Evolutionary conservation across 2,113 vertebrate genomes (phyloP).

Genomic region (Heliornis fulica): DNA sequence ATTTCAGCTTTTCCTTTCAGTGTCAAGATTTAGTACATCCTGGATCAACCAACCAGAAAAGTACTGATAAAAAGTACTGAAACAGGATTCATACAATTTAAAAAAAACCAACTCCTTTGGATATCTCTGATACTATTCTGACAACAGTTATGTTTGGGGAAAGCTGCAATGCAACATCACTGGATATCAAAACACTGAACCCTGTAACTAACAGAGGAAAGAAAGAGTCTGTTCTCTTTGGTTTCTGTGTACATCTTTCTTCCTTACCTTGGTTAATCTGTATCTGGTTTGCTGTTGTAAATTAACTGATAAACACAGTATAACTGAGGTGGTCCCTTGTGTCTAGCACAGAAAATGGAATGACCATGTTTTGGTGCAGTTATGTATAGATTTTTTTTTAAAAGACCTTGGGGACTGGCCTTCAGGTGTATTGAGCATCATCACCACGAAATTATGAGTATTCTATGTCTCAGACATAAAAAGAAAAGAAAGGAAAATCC

Average conservation of each 20-base stretch:
- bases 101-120: not conserved
- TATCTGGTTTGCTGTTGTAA: not conserved
- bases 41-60: not conserved
- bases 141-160: not conserved
- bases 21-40: not conserved
- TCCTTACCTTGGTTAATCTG: not conserved
- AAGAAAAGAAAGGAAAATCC: not conserved
- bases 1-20: not conserved
- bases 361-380: not conserved
- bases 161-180: not conserved
- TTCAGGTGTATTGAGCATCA: not conserved
- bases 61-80: not conserved
- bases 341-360: not conserved
- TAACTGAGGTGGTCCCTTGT: not conserved
- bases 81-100: not conserved
- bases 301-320: not conserved
- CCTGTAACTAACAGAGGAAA: not conserved
- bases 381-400: not conserved
- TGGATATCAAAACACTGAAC: not conserved
- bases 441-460: not conserved
- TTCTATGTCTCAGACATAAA: not conserved
- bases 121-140: not conserved
- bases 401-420: not conserved
- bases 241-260: not conserved
- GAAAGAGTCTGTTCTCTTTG: not conserved